Conservation (phyloP, 1,140 invertebrate species). For the Caerostris extrusa region DNA sequence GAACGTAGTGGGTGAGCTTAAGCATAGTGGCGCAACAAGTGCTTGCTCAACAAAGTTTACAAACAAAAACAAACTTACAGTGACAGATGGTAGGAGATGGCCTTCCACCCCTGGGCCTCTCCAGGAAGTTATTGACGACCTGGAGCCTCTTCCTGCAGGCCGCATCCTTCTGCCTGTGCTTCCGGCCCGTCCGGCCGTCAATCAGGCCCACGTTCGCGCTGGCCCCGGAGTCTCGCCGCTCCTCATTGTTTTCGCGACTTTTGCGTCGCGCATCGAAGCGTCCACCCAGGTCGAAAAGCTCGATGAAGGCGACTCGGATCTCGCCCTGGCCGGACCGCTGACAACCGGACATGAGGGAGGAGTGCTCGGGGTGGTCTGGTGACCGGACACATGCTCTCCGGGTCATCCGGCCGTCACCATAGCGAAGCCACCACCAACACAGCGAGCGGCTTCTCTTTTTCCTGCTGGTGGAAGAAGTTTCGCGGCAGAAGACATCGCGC, state of each 20-base stretch:
- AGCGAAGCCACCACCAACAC: conserved; percentile 11
- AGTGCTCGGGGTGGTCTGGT: not conserved
- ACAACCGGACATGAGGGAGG: not conserved
- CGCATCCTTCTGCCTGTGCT: conserved; percentile 88
- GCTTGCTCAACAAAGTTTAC: not conserved
- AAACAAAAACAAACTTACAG: conserved; percentile 87
- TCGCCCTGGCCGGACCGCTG: conserved; percentile 26
- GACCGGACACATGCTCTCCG: conserved; percentile 56
- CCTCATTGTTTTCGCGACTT: not conserved
- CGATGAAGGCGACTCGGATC: conserved; percentile 71
- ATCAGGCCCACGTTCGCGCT: conserved; percentile 43
- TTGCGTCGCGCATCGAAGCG: conserved; percentile 30
- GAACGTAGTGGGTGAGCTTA: no score
- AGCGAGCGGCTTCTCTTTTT: conserved; percentile 11
- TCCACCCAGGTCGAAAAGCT: conserved; percentile 70
- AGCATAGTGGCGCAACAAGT: no score
- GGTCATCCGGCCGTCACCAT: conserved; percentile 51
- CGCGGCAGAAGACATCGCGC: not conserved
- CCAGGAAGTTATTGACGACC: conserved; percentile 95
- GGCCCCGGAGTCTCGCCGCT: not conserved
- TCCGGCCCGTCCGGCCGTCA: not conserved
- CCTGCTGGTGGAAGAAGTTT: not conserved
- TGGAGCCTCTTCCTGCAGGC: conserved; percentile 92
- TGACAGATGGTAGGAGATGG: conserved; percentile 93
- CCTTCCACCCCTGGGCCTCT: conserved; percentile 90